Percentiles rank a stretch among this genome's conserved stretches.
phyloP scores from a whole-genome alignment of 2,113 vertebrate genomes.

The Monopterus albus region DNA sequence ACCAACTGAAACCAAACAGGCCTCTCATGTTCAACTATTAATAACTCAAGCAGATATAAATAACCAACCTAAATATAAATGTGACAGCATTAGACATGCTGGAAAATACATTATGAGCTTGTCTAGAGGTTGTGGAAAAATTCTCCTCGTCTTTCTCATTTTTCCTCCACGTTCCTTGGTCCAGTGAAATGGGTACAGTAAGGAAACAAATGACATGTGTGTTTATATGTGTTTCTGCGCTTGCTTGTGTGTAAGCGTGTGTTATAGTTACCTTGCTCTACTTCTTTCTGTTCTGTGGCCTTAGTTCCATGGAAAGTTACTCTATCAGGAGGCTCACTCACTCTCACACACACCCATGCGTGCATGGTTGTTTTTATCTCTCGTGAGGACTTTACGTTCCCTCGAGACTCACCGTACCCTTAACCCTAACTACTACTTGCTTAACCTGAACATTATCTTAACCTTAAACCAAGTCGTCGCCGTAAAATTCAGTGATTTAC shows the following conservation, averaged over 20 bases:
- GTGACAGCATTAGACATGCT: slow-evolving; percentile 16
- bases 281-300: slow-evolving; percentile 42
- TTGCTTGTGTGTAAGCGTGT: slow-evolving; percentile 21
- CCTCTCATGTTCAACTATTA: slow-evolving; percentile 73
- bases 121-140: slow-evolving; percentile 24
- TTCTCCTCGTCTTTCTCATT: background rate
- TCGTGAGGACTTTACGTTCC: too few relatives aligned
- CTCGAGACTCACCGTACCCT: too few relatives aligned
- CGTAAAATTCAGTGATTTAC: too few relatives aligned
- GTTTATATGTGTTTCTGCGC: slow-evolving; percentile 25
- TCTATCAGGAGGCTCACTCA: slow-evolving; percentile 52
- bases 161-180: slow-evolving; percentile 2
- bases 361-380: too few relatives aligned
- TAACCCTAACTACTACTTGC: too few relatives aligned
- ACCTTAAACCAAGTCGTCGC: too few relatives aligned
- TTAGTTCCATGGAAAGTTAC: slow-evolving; percentile 53
- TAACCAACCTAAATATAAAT: slow-evolving; percentile 49
- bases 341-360: slow-evolving; percentile 7
- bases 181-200: slow-evolving; percentile 11
- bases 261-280: slow-evolving; percentile 37
- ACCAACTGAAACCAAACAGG: slow-evolving; percentile 29
- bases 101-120: slow-evolving; percentile 23
- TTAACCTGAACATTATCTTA: too few relatives aligned
- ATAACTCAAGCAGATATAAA: slow-evolving; percentile 63
- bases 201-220: slow-evolving; percentile 14